Conservation (phyloP, 2,113 vertebrate genomes). For the Lonchura striata region DNA sequence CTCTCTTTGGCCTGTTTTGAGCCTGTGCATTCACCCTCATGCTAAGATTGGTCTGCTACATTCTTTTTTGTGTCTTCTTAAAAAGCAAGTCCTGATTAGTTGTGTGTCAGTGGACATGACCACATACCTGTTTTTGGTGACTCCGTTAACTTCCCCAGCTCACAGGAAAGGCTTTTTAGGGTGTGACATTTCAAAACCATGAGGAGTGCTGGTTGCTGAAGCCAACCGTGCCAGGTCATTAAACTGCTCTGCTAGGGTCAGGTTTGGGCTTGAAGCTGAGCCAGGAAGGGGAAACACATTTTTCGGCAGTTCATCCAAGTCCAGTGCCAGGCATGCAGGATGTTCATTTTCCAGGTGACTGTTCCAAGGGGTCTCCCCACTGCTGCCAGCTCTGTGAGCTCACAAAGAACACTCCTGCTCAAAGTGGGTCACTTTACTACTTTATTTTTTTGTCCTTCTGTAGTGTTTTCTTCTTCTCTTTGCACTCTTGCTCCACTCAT, state of each 20-base stretch:
- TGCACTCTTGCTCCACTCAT: background rate
- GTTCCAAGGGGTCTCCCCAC: background rate
- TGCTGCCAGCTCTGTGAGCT: background rate
- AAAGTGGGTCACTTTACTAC: background rate
- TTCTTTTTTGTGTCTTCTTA: background rate
- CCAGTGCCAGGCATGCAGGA: background rate
- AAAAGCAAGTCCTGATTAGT: background rate
- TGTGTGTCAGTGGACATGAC: background rate
- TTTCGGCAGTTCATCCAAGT: background rate
- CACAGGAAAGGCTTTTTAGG: background rate
- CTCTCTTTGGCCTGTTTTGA: background rate
- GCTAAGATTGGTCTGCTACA: background rate
- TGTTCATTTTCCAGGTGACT: background rate
- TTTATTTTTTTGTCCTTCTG: background rate
- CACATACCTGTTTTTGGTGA: accelerated
- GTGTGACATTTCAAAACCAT: background rate
- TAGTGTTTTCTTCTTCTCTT: background rate
- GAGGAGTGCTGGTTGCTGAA: background rate
- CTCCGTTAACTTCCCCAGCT: accelerated
- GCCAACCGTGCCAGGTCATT: accelerated
- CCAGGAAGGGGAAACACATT: accelerated
- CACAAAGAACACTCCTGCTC: background rate
- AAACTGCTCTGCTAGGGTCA: background rate
- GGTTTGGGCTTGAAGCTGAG: background rate
- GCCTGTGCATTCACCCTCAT: background rate